Evolutionary conservation across 2,888 invertebrate genomes (phyloP).

Genomic region (Sepioteuthis lessoniana): DNA sequence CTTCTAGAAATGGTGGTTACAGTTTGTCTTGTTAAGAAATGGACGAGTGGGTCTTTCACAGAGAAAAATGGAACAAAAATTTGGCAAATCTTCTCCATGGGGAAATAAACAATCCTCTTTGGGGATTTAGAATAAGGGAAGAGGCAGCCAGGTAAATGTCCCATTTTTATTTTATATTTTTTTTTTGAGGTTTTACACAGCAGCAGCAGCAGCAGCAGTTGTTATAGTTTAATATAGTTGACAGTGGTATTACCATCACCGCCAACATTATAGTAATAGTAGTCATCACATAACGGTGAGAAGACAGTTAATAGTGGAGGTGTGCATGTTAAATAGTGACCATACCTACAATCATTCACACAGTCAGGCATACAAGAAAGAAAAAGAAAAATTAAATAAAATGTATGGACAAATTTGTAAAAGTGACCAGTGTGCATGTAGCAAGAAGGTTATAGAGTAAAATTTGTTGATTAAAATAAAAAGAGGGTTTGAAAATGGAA

Average conservation of each 20-base stretch:
- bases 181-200: slow-evolving; percentile 21
- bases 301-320: neutral
- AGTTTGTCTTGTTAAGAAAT: neutral
- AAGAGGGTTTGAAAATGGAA: neutral
- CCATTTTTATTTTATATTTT: neutral
- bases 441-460: neutral
- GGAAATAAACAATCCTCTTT: neutral
- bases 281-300: slow-evolving; percentile 9
- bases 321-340: neutral
- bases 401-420: neutral
- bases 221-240: neutral
- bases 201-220: slow-evolving; percentile 24
- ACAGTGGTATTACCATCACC: neutral
- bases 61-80: neutral
- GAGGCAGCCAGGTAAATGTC: neutral
- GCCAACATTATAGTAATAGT: neutral
- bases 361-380: neutral
- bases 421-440: neutral
- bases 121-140: neutral
- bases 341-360: neutral
- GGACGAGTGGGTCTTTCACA: slow-evolving; percentile 33
- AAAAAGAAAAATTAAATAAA: neutral
- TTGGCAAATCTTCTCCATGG: neutral
- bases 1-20: neutral
- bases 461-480: neutral